These are phyloP conservation scores for Dynastes hyllus DNA, from an alignment of 2,888 invertebrate species.

Conservation along the genomic window DNA sequence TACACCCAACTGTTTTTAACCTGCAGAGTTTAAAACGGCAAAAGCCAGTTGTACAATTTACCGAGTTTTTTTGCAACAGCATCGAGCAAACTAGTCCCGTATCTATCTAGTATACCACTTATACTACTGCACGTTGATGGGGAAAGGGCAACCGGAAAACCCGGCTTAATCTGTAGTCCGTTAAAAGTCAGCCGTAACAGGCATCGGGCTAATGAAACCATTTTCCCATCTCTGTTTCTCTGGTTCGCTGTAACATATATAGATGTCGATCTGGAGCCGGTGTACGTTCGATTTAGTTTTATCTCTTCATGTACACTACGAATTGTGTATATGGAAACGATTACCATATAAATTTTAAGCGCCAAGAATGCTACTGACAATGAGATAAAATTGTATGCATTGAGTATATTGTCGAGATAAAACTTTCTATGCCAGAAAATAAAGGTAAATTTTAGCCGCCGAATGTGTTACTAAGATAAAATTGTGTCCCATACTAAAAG, in stretches of 20 bases:
- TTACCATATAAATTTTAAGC: neutral
- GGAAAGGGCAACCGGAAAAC: constrained; percentile 55
- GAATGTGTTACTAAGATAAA: no score
- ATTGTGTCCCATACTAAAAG: no score
- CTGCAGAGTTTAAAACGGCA: constrained; percentile 15
- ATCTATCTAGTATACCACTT: no score
- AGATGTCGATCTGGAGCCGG: constrained; percentile 27
- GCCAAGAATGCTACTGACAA: neutral
- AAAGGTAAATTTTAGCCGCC: no score
- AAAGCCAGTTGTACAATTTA: constrained; percentile 10
- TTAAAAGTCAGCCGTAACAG: constrained; percentile 58
- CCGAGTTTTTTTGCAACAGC: constrained; percentile 2
- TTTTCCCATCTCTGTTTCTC: neutral
- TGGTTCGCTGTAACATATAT: neutral
- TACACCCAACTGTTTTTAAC: neutral
- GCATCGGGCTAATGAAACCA: constrained; percentile 52
- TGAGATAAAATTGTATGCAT: neutral
- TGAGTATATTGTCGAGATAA: neutral
- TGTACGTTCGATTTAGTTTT: neutral
- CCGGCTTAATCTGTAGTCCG: constrained; percentile 59
- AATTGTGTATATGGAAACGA: neutral
- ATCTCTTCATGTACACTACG: neutral
- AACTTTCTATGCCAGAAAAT: neutral
- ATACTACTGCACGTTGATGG: neutral
- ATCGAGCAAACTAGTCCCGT: neutral